Evolutionary conservation across 1,140 invertebrate species (phyloP).

Genomic region (Meloidogyne floridensis): DNA sequence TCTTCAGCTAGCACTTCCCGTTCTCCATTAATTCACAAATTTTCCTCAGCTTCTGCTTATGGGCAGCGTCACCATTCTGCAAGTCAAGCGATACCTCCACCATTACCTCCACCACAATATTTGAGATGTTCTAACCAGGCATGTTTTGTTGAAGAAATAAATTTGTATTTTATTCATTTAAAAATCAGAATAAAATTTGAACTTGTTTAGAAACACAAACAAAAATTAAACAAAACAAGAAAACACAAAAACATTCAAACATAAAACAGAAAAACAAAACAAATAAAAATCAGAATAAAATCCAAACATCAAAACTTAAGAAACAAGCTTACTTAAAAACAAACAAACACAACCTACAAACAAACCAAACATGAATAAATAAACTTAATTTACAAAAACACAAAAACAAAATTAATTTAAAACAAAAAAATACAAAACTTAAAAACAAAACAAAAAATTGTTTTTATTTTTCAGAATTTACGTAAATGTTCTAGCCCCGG

Average conservation of each 20-base stretch:
- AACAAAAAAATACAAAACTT: background rate
- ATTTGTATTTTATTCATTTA: background rate
- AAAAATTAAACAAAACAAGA: background rate
- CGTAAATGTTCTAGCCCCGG: constrained; percentile 30
- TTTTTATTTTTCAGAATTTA: background rate
- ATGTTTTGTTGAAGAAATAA: background rate
- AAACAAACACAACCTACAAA: background rate
- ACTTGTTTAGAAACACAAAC: background rate
- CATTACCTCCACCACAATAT: constrained; percentile 24
- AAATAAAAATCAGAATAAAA: too few species aligned
- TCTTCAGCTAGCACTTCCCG: constrained; percentile 29
- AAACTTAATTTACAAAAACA: background rate
- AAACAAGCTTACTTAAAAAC: background rate
- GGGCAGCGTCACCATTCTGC: background rate
- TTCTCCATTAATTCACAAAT: constrained; percentile 48
- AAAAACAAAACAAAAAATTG: background rate
- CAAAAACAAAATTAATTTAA: background rate
- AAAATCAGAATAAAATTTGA: background rate
- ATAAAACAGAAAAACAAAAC: background rate
- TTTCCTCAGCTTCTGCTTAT: constrained; percentile 19
- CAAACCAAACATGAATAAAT: background rate
- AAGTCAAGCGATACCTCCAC: constrained; percentile 32
- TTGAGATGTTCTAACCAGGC: constrained; percentile 30
- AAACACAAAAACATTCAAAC: background rate
- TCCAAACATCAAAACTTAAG: background rate